phyloP scores from a whole-genome alignment of 2,888 invertebrate genomes.

The Lasioglossum lativentre region DNA sequence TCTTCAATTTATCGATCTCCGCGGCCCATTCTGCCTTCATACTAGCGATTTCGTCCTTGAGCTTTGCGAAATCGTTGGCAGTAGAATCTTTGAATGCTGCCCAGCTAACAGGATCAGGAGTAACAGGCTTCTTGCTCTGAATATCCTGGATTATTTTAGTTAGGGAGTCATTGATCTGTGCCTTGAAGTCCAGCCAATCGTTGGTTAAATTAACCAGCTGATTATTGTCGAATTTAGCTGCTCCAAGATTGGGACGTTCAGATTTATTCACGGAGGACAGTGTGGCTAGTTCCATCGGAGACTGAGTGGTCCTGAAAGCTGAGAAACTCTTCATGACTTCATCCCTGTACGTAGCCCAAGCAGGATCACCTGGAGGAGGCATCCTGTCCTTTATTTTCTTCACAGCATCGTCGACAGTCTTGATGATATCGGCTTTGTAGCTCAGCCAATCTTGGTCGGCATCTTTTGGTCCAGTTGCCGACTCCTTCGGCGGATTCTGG shows the following conservation, averaged over 20 bases:
- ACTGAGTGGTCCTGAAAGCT: conserved; percentile 14
- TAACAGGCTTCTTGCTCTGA: conserved; percentile 46
- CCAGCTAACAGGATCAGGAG: conserved; percentile 67
- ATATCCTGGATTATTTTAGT: conserved; percentile 55
- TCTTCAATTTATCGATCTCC: background rate
- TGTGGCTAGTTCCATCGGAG: background rate
- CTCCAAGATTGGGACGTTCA: background rate
- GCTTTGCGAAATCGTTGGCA: conserved; percentile 62
- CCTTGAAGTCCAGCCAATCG: conserved; percentile 64
- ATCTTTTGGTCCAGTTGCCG: background rate
- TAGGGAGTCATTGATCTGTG: conserved; percentile 58
- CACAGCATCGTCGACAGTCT: conserved; percentile 56
- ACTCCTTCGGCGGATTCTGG: conserved; percentile 15
- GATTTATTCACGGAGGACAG: background rate
- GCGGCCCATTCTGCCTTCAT: conserved; percentile 61
- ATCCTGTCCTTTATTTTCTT: conserved; percentile 55
- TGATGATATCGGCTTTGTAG: conserved; percentile 55
- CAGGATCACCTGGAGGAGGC: conserved; percentile 61
- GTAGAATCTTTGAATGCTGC: conserved; percentile 53
- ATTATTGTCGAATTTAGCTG: background rate
- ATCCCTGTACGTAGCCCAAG: conserved; percentile 55
- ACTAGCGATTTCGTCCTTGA: conserved; percentile 61
- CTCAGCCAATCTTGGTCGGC: conserved; percentile 44
- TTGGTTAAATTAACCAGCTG: conserved; percentile 48
- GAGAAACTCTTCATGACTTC: conserved; percentile 58